A percentile compares a stretch with the other conserved stretches of the same genome.
Conservation (phyloP, 2,797 vertebrate species). For the Petrocephalus sullivani region DNA sequence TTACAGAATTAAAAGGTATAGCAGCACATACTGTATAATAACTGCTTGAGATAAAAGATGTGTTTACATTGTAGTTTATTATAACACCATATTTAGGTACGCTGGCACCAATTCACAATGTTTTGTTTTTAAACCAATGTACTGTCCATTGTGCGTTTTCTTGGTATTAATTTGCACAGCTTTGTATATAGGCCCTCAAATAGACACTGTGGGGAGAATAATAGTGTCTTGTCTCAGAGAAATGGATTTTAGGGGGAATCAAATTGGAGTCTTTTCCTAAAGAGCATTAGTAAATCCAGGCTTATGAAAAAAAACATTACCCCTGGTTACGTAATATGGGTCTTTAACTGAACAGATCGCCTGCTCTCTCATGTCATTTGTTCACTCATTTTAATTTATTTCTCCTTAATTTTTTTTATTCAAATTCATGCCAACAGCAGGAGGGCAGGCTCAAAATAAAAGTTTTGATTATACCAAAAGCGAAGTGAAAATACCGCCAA, state of each 20-base stretch:
- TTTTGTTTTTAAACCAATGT: neutral
- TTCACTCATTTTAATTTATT: conserved; percentile 18
- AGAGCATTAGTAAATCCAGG: conserved; percentile 24
- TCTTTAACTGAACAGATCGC: conserved; percentile 18
- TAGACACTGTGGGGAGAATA: neutral
- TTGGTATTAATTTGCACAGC: neutral
- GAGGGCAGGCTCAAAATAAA: conserved; percentile 68
- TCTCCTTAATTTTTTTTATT: conserved; percentile 49
- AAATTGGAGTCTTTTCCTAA: neutral
- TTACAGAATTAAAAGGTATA: too few relatives aligned
- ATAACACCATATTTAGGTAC: neutral
- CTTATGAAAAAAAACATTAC: conserved; percentile 19
- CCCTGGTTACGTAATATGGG: conserved; percentile 14
- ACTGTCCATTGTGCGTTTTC: too few relatives aligned
- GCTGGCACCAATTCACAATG: neutral
- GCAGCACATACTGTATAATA: too few relatives aligned
- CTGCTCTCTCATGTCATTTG: conserved; percentile 15
- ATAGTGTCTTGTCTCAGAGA: neutral
- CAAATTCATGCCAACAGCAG: conserved; percentile 74
- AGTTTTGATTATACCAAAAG: conserved; percentile 71
- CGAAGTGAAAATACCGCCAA: conserved; percentile 70
- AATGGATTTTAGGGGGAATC: neutral
- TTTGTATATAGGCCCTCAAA: neutral
- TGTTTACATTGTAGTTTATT: too few relatives aligned
- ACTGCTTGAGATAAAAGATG: too few relatives aligned